phyloP scores from a whole-genome alignment of 2,797 vertebrate genomes.

The Distichodus sexfasciatus region DNA sequence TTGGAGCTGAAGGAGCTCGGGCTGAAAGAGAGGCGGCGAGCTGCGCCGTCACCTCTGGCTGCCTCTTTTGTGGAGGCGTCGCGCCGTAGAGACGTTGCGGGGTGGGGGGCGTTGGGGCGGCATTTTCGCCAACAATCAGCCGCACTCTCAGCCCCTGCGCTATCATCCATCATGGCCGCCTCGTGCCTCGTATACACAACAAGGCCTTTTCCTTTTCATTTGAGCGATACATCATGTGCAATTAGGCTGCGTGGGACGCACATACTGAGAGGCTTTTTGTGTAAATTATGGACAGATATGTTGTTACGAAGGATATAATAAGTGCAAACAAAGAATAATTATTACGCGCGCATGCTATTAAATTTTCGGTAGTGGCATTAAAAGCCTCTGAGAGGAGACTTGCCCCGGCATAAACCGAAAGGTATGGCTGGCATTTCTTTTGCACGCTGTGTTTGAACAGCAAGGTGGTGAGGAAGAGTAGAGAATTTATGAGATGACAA shows the following conservation, averaged over 20 bases:
- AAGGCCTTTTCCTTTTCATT: conserved; percentile 12
- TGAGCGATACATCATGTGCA: neutral
- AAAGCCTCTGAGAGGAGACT: neutral
- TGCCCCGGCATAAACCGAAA: neutral
- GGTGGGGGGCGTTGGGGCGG: neutral
- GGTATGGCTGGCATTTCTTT: neutral
- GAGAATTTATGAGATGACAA: conserved; percentile 7
- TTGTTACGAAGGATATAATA: too few species aligned
- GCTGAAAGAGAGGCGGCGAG: conserved; percentile 33
- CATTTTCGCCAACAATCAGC: conserved; percentile 10
- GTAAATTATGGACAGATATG: too few species aligned
- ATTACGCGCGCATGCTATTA: neutral
- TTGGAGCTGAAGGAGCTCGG: conserved; percentile 7
- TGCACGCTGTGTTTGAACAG: neutral
- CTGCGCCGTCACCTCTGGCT: conserved; percentile 34
- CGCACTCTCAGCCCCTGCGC: conserved; percentile 18
- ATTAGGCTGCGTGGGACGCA: too few species aligned
- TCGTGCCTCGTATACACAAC: conserved; percentile 4
- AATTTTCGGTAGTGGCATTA: conserved; percentile 4
- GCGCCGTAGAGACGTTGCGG: conserved; percentile 7
- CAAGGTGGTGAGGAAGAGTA: too few species aligned
- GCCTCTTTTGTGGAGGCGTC: conserved; percentile 28
- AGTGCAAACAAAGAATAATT: neutral
- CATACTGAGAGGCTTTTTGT: too few species aligned
- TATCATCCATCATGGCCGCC: conserved; percentile 30